Base-by-base conservation (phyloP, 2,888 invertebrate genomes). In the Drosophila leonis region DNA sequence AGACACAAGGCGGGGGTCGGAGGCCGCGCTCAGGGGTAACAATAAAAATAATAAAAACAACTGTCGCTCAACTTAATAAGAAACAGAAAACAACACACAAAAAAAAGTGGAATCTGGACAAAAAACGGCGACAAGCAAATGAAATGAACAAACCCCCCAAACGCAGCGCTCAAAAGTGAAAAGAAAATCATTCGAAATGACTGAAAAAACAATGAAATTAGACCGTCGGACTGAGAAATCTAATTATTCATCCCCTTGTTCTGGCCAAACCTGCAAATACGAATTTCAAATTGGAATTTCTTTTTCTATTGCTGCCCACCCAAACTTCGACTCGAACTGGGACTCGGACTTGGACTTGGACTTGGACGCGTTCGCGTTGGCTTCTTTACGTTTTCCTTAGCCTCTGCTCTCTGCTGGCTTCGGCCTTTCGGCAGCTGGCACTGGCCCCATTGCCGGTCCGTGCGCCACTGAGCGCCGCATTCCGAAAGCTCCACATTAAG, bases 211-310 rank as follows among this genome's bases (percentile, higher is more conserved):
- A 90, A 91, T 91, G 92, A 90, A 91, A 90, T 91, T 91, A 91
- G 91, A 84, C 89, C 90, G 90, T 48, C 75, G 67, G 65, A 72
- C 83, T 83, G 88, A 84, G 88, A 88, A 91, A 91, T 91, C 92
- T 91, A 91, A 91, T 91, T 91, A 91, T 91, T 91, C 92, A 92
- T 91, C 83, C 88, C 90, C 82, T 88, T 91, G 90, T 81, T 77
- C 62, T 31, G 48, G 48, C 48, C 48, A 29, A 31, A 31, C 61
- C 68, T 54, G 80, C 74, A 70, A 70, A 70, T 71, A 65, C 64
- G 64, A 64, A 57, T 69, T 75, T 63, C 61, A 59, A 76, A 64
- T 69, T 71, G 65, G 67, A 64, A 67, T 65, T 72, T 37, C 42
- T 46, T 39, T 55, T 20, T 7, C 33, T 5, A 61, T 41, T 18